Base-by-base conservation (phyloP, 2,888 invertebrate species). In the Petrolisthes manimaculis region DNA sequence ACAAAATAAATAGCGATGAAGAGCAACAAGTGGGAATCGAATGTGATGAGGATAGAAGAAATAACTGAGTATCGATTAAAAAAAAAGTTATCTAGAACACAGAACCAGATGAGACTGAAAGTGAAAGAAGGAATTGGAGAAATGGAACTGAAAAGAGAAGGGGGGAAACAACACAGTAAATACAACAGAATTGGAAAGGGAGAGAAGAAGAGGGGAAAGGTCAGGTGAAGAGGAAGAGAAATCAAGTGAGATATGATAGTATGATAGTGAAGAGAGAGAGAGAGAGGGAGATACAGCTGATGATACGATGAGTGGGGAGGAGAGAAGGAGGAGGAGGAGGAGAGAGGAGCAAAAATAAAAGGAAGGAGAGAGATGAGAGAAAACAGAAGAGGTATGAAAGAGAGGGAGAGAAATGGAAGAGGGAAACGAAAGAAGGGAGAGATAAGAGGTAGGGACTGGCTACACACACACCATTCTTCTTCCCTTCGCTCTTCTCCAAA, bases 291-390 rank as follows among this genome's bases (percentile, higher is more conserved):
- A 56, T 21, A 53, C 21, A 21, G 14, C 18, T 6, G 8, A 14
- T 21, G n/a, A 9, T 12, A 53, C 14, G 24, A 21, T 55, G 80
- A 5, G n/a, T 14, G 9, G 9, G 12, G 37, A 14, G 37, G 37
- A 51, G 24, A 5, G 67, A 24, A n/a, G 51, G 81, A 81, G 81
- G 6, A 51, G 21, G 81, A 61, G 61, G 81, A 21, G 55, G 80
- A 2, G 56, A 3, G 8, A 51, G 51, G 9, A 24, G 12, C n/a
- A 24, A 74, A 67, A 67, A 14, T 67, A 67, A 67, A 14, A 67
- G 67, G 67, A 18, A 14, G 67, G 67, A 14, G 67, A 12, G 67
- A 67, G 18, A 67, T 67, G 37, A 37, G 37, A 37, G 37, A 37
- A 37, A 37, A 37, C 37, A 37, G 37, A 37, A 37, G 37, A 37